phyloP scores from a whole-genome alignment of 2,797 vertebrate genomes.

The Pteropus rufus region DNA sequence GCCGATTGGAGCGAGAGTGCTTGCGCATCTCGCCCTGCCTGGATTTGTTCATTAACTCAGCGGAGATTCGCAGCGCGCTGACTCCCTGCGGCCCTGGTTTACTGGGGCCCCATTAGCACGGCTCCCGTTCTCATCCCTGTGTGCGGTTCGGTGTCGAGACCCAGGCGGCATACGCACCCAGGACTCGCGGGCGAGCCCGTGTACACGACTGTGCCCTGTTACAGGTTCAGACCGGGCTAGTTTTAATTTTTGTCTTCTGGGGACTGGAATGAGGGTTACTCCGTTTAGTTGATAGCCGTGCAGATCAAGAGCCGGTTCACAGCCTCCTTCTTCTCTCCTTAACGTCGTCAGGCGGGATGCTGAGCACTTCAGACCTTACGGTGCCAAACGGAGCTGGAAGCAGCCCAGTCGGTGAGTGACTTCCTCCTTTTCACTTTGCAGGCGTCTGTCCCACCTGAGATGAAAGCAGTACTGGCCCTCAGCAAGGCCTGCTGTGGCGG shows the following conservation, averaged over 20 bases:
- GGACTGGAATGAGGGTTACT: not conserved
- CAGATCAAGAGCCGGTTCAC: not conserved
- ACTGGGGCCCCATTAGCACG: not conserved
- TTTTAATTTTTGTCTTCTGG: constrained; percentile 14
- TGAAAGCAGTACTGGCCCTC: not conserved
- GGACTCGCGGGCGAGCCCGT: not conserved
- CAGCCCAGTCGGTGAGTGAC: constrained; percentile 91
- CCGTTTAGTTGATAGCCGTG: not conserved
- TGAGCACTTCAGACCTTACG: constrained; percentile 90
- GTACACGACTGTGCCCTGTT: not conserved
- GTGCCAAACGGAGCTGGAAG: constrained; percentile 92
- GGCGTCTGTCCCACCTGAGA: not conserved
- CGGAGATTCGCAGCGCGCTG: not conserved
- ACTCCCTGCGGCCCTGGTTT: not conserved
- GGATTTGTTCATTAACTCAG: not conserved
- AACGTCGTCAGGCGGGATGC: constrained; percentile 88
- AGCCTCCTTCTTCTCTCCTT: not conserved
- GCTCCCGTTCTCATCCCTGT: not conserved
- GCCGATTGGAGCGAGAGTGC: not conserved
- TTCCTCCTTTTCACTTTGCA: not conserved
- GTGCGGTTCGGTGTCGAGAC: not conserved
- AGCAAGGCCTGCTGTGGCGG: not conserved
- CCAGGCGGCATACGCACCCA: not conserved
- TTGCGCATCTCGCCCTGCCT: not conserved
- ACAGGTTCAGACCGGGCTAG: not conserved